Conservation (phyloP, 2,797 vertebrate species). For the Myripristis murdjan region DNA sequence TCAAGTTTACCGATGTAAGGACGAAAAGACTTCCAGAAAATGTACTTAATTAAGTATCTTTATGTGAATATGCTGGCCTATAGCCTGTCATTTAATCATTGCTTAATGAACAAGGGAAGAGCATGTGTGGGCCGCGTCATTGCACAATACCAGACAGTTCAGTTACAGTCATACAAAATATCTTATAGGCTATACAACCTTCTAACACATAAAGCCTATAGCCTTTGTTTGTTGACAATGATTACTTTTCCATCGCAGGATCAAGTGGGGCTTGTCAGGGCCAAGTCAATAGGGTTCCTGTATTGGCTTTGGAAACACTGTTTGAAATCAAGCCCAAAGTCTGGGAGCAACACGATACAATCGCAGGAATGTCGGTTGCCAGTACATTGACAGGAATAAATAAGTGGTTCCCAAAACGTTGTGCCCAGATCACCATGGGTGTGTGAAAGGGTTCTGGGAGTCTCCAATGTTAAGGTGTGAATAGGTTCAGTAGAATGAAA, state of each 20-base stretch:
- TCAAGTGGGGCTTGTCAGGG: conserved; percentile 5
- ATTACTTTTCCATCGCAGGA: conserved; percentile 22
- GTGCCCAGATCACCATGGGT: not conserved
- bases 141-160: conserved; percentile 75
- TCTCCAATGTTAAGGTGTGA: conserved; percentile 16
- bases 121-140: conserved; percentile 35
- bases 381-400: not conserved
- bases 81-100: conserved; percentile 54
- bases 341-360: conserved; percentile 30
- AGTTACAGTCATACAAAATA: conserved; percentile 76
- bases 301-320: not conserved
- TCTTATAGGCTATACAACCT: conserved; percentile 63
- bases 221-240: conserved; percentile 5
- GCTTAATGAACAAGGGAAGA: conserved; percentile 38
- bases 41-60: conserved; percentile 61
- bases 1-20: conserved; percentile 3
- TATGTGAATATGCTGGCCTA: conserved; percentile 56
- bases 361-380: not conserved
- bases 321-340: conserved; percentile 6
- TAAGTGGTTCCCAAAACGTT: conserved; percentile 33
- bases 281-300: not conserved
- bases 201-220: conserved; percentile 19
- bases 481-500: not conserved
- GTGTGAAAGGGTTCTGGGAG: not conserved
- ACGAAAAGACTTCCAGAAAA: conserved; percentile 39